These are phyloP conservation scores for Leucopsar rothschildi DNA, from an alignment of 2,113 vertebrate species.

Conservation along the genomic window DNA sequence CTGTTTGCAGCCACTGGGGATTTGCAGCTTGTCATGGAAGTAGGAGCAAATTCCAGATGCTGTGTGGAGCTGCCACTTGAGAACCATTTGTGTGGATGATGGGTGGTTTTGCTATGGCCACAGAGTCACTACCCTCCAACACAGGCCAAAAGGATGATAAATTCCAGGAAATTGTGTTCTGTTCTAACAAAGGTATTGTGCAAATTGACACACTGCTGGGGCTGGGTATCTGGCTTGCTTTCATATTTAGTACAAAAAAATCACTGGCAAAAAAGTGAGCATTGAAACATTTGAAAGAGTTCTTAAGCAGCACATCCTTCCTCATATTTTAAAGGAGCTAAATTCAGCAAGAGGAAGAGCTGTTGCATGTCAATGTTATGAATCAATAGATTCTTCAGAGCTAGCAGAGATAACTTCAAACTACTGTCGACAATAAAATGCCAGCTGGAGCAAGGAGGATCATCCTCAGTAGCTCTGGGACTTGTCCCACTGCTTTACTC, in stretches of 20 bases:
- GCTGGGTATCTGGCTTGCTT: background rate
- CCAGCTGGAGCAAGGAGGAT: background rate
- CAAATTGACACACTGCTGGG: background rate
- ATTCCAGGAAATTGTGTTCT: background rate
- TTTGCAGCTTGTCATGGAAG: background rate
- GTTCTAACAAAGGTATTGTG: background rate
- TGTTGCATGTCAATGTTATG: background rate
- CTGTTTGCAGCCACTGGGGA: background rate
- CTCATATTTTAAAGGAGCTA: background rate
- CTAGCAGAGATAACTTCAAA: background rate
- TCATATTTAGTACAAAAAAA: background rate
- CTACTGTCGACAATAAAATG: background rate
- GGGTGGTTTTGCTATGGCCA: background rate
- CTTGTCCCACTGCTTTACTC: background rate
- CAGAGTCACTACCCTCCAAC: background rate
- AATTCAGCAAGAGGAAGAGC: background rate
- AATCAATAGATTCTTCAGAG: background rate
- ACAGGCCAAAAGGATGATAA: background rate
- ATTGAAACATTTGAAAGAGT: background rate
- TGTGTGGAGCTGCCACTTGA: background rate
- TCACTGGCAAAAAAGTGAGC: background rate
- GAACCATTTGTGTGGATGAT: background rate
- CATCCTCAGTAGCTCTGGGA: background rate
- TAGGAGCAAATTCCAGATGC: background rate
- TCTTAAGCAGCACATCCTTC: background rate